Evolutionary conservation across 1,140 invertebrate species (phyloP).

Genomic region (Bursaphelenchus mucronatus): DNA sequence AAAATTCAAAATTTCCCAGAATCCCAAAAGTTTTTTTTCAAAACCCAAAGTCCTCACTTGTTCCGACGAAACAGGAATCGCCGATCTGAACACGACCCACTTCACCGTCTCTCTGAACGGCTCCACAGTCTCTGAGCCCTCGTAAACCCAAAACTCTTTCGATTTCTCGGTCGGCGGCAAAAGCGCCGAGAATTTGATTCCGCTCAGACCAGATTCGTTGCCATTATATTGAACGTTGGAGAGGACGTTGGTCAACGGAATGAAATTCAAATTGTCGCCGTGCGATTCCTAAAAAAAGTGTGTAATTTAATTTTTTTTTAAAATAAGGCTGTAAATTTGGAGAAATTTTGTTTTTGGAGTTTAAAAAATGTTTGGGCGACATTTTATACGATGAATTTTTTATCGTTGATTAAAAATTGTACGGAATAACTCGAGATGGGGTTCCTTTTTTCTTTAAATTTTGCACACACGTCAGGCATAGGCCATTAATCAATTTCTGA

Average conservation of each 20-base stretch:
- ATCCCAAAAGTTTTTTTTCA: too few species aligned
- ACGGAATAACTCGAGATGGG: too few species aligned
- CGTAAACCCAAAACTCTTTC: constrained; percentile 60
- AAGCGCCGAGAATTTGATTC: constrained; percentile 32
- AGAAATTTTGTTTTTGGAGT: too few species aligned
- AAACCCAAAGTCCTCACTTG: constrained; percentile 46
- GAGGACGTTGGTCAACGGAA: constrained; percentile 51
- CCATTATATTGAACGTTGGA: constrained; percentile 48
- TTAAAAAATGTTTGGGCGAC: too few species aligned
- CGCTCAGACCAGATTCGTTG: constrained; percentile 40
- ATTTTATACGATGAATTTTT: too few species aligned
- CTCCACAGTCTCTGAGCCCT: constrained; percentile 56
- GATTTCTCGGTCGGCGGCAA: constrained; percentile 50
- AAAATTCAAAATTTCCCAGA: not conserved
- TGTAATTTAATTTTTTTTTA: not conserved
- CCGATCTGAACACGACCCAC: constrained; percentile 58
- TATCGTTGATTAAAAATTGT: too few species aligned
- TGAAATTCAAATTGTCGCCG: constrained; percentile 53
- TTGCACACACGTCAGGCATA: too few species aligned
- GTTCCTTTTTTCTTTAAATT: too few species aligned
- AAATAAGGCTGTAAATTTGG: not conserved
- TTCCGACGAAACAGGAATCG: constrained; percentile 55
- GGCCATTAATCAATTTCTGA: too few species aligned
- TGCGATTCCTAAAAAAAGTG: constrained; percentile 47
- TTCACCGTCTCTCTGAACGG: constrained; percentile 59